phyloP scores from a whole-genome alignment of 2,888 invertebrate species.

The Platycheirus rosarum region DNA sequence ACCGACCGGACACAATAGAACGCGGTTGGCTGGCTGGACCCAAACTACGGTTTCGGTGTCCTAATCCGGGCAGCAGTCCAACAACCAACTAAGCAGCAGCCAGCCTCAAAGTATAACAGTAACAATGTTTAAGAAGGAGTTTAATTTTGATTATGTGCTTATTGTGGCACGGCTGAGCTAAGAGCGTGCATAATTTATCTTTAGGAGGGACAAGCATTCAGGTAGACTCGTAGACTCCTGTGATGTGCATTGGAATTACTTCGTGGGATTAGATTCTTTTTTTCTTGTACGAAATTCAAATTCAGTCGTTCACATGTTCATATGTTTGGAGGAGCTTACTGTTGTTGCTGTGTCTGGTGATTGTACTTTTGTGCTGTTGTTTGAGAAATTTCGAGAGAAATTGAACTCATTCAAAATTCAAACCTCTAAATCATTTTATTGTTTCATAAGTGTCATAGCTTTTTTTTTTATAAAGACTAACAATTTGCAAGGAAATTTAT shows the following conservation, averaged over 20 bases:
- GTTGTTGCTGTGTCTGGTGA: too few relatives aligned
- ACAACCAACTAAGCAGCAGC: not conserved
- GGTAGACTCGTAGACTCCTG: slow-evolving; percentile 10
- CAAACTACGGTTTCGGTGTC: slow-evolving; percentile 11
- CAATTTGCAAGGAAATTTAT: slow-evolving; percentile 53
- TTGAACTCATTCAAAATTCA: slow-evolving; percentile 52
- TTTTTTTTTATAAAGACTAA: slow-evolving; percentile 17
- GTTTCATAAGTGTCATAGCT: slow-evolving; percentile 55
- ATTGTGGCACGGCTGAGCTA: slow-evolving; percentile 40
- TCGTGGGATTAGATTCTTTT: slow-evolving; percentile 36
- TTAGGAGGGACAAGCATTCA: too few relatives aligned
- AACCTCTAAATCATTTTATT: slow-evolving; percentile 56
- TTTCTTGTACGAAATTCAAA: slow-evolving; percentile 39
- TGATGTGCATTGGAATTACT: slow-evolving; percentile 52
- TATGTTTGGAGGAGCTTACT: slow-evolving; percentile 10
- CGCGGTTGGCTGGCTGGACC: slow-evolving; percentile 60
- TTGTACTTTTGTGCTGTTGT: not conserved
- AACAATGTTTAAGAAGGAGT: slow-evolving; percentile 43
- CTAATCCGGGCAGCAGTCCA: not conserved
- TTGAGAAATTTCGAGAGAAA: slow-evolving; percentile 26
- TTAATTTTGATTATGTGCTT: slow-evolving; percentile 67
- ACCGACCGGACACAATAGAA: slow-evolving; percentile 67
- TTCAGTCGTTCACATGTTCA: slow-evolving; percentile 28
- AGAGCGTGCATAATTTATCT: slow-evolving; percentile 58
- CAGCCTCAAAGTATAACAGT: slow-evolving; percentile 8